A percentile compares a stretch with the other conserved stretches of the same genome.
Evolutionary conservation across 2,113 vertebrate species (phyloP).

Genomic region (Calyptommatus sinebrachiatus): DNA sequence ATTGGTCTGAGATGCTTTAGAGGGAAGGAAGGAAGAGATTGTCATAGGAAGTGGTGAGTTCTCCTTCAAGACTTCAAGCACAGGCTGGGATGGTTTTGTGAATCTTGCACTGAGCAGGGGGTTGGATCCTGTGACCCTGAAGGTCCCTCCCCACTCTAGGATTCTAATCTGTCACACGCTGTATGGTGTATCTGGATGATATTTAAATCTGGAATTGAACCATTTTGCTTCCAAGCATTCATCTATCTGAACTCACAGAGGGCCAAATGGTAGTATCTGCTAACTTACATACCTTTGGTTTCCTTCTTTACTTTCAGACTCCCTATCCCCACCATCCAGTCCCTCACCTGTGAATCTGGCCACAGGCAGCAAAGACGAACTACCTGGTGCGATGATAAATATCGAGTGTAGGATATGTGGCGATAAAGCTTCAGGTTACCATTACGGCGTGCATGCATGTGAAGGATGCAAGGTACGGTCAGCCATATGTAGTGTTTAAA

Average conservation of each 20-base stretch:
- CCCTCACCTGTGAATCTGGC: constrained; percentile 79
- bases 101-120: no score
- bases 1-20: no score
- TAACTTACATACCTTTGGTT: neutral
- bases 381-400: constrained; percentile 70
- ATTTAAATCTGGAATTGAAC: neutral
- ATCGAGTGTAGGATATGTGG: constrained; percentile 93
- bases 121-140: no score
- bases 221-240: neutral
- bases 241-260: neutral
- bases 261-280: constrained; percentile 1
- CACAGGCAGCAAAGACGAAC: constrained; percentile 68
- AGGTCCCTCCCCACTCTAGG: no score
- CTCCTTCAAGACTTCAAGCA: no score
- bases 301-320: constrained; percentile 72
- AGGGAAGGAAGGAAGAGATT: no score
- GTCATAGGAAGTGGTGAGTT: no score
- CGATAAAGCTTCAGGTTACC: constrained; percentile 95
- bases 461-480: constrained; percentile 94
- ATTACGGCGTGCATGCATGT: constrained; percentile 97
- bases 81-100: no score
- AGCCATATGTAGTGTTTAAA: constrained; percentile 43
- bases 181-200: neutral
- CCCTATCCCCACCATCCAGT: constrained; percentile 90
- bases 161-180: no score